A percentile compares a stretch with the other conserved stretches of the same genome.
phyloP scores from a whole-genome alignment of 1,140 invertebrate species.

The Pteromalus puparum region DNA sequence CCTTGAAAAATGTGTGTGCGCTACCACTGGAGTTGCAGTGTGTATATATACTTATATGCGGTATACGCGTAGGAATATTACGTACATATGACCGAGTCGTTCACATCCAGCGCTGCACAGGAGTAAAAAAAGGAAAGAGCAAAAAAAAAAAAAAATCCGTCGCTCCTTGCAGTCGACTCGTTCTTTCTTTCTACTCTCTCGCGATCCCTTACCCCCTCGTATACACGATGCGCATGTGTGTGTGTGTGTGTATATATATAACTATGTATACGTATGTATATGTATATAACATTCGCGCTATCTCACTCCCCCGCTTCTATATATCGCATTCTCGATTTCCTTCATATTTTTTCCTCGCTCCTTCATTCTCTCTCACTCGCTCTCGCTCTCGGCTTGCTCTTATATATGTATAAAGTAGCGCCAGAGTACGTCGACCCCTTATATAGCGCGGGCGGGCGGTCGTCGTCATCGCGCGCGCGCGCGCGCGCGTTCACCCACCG shows the following conservation, averaged over 20 bases:
- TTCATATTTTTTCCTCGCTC: conserved; percentile 36
- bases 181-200: background rate
- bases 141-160: background rate
- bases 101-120: background rate
- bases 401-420: conserved; percentile 37
- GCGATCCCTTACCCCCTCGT: background rate
- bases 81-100: conserved; percentile 9
- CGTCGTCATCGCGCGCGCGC: no score
- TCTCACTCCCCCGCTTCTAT: conserved; percentile 19
- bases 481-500: background rate
- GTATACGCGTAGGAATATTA: conserved; percentile 5
- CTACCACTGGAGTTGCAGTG: background rate
- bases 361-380: conserved; percentile 20
- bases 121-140: conserved; percentile 19
- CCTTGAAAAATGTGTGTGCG: conserved; percentile 20
- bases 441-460: background rate
- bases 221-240: background rate
- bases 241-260: background rate
- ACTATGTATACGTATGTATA: background rate
- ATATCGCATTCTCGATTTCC: conserved; percentile 45
- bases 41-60: background rate
- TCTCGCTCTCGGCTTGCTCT: conserved; percentile 6
- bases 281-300: conserved; percentile 5
- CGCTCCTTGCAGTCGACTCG: conserved; percentile 13
- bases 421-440: conserved; percentile 47